Percentiles rank a stretch among this genome's conserved stretches.
These are phyloP conservation scores for Onychomys arenicola DNA, from an alignment of 2,797 vertebrate genomes.

Conservation along the genomic window DNA sequence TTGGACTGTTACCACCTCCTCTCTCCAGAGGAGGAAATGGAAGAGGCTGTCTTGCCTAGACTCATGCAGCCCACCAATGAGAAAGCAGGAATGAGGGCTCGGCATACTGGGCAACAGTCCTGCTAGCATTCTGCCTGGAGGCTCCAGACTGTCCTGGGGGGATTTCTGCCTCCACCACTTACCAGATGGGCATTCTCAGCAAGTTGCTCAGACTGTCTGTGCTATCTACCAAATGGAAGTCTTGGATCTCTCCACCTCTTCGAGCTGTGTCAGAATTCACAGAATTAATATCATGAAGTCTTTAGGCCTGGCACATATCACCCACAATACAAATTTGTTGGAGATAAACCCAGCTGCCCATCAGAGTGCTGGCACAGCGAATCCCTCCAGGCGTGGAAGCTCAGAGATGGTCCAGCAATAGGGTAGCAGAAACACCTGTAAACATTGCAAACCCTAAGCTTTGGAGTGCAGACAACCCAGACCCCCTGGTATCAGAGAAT, in stretches of 20 bases:
- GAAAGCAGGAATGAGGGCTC: not conserved
- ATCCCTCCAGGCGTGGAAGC: not conserved
- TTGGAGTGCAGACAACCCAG: not conserved
- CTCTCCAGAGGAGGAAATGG: not conserved
- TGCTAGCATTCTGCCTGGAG: not conserved
- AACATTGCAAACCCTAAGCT: not conserved
- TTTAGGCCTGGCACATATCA: not conserved
- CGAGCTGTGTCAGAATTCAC: not conserved
- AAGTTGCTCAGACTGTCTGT: not conserved
- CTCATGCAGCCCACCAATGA: not conserved
- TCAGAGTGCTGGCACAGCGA: not conserved
- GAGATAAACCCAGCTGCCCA: not conserved
- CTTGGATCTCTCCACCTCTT: not conserved
- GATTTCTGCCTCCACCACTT: not conserved
- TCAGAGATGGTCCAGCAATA: not conserved
- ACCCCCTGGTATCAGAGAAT: not conserved
- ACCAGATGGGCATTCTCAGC: not conserved
- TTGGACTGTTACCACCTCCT: not conserved
- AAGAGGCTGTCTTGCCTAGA: not conserved
- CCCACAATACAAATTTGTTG: not conserved
- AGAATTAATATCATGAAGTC: not conserved
- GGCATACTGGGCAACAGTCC: not conserved
- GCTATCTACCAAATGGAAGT: constrained; percentile 1
- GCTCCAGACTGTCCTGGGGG: not conserved
- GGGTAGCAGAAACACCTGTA: not conserved